These are phyloP conservation scores for Rhopilema esculentum DNA, from an alignment of 30 jellyfish, hydroid and myxozoan genomes.

Conservation along the genomic window DNA sequence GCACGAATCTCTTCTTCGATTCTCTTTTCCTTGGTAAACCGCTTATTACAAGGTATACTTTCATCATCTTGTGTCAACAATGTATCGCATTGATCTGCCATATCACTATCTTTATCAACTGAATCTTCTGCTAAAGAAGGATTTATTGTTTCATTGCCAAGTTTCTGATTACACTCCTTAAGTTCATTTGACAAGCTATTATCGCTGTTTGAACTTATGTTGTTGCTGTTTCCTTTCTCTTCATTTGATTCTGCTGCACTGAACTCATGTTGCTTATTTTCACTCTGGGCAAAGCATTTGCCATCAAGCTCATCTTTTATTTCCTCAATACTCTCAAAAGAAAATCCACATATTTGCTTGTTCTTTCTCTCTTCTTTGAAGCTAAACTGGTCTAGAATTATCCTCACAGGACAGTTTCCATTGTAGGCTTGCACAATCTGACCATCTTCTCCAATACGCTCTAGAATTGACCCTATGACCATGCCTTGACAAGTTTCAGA, in stretches of 20 bases:
- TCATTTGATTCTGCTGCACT: not conserved
- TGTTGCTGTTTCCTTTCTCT: not conserved
- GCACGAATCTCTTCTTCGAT: conserved; percentile 55
- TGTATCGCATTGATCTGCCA: not conserved
- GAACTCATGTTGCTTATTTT: not conserved
- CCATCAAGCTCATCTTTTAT: conserved; percentile 11
- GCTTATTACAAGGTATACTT: conserved; percentile 36
- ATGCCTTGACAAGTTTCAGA: conserved; percentile 86
- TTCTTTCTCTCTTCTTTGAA: conserved; percentile 35
- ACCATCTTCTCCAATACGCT: conserved; percentile 88
- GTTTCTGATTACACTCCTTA: not conserved
- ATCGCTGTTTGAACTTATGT: not conserved
- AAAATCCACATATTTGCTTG: conserved; percentile 65
- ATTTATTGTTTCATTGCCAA: not conserved
- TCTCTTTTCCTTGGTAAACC: conserved; percentile 44
- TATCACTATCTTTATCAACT: not conserved
- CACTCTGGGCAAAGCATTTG: not conserved
- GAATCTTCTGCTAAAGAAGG: not conserved
- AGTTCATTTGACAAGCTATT: not conserved
- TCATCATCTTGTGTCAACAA: not conserved
- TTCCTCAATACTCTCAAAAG: conserved; percentile 69
- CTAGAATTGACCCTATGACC: conserved; percentile 83
- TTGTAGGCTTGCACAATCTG: conserved; percentile 70
- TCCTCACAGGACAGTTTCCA: conserved; percentile 87
- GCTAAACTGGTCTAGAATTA: conserved; percentile 75